phyloP scores from a whole-genome alignment of 2,888 invertebrate genomes.

The Heliconius ismenius region DNA sequence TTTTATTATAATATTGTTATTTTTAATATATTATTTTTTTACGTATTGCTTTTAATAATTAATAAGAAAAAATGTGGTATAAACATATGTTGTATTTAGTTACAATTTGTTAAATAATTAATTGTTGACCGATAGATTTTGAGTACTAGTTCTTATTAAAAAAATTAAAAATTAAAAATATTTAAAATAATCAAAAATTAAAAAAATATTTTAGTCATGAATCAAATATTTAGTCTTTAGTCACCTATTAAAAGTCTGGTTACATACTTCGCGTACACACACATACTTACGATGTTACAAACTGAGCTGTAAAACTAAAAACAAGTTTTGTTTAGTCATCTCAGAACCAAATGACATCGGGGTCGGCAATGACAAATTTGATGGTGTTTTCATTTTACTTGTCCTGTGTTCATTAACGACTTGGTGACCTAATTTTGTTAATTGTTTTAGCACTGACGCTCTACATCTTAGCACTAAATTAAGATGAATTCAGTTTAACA shows the following conservation, averaged over 20 bases:
- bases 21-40: not conserved
- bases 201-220: too few relatives aligned
- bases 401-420: constrained; percentile 22
- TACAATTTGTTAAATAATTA: not conserved
- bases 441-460: not conserved
- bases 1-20: not conserved
- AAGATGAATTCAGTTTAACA: not conserved
- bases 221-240: not conserved
- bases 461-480: not conserved
- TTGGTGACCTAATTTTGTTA: constrained; percentile 23
- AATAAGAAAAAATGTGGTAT: too few relatives aligned
- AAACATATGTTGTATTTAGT: not conserved
- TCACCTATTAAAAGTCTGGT: not conserved
- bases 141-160: not conserved
- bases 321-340: constrained; percentile 8
- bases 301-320: constrained; percentile 3
- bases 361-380: constrained; percentile 17
- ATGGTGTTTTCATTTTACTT: constrained; percentile 20
- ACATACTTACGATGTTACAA: not conserved
- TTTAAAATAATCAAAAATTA: too few relatives aligned
- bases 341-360: not conserved
- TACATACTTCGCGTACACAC: not conserved
- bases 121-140: not conserved
- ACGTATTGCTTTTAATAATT: not conserved
- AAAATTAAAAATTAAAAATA: too few relatives aligned